phyloP scores from a whole-genome alignment of 2,113 vertebrate genomes.

The Anarhynchus alexandrinus region DNA sequence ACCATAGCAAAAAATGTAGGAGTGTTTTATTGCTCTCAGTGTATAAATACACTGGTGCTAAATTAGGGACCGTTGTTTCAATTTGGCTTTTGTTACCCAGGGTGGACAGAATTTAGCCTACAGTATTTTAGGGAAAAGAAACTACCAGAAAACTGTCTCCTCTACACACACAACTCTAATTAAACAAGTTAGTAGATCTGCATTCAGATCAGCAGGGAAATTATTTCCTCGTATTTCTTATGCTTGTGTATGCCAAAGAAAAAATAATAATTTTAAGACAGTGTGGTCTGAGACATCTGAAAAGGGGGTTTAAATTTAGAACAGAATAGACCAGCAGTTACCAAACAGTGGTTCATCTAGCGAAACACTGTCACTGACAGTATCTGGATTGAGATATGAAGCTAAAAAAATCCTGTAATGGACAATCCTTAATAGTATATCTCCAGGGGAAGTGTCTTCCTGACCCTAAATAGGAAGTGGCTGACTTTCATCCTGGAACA shows the following conservation, averaged over 20 bases:
- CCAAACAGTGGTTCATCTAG: not conserved
- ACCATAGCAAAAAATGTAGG: not conserved
- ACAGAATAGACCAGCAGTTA: not conserved
- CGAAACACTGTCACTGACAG: not conserved
- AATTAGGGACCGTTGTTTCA: not conserved
- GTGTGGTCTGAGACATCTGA: not conserved
- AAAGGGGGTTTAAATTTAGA: not conserved
- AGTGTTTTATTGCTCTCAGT: not conserved
- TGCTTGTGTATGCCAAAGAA: not conserved
- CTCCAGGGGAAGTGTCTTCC: not conserved
- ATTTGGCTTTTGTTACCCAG: not conserved
- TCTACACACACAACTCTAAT: not conserved
- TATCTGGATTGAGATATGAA: not conserved
- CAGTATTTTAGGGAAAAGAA: not conserved
- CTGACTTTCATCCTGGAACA: constrained; percentile 16
- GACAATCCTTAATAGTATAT: not conserved
- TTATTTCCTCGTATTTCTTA: not conserved
- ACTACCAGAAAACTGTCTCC: not conserved
- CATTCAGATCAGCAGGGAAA: not conserved
- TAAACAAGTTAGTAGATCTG: not conserved
- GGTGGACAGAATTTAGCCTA: not conserved
- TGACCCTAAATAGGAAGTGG: constrained; percentile 3
- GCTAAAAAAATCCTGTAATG: not conserved
- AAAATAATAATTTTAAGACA: not conserved
- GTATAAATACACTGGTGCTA: not conserved